Base-by-base conservation (phyloP, 2,888 invertebrate species). In the Ommatoiulus sabulosus region DNA sequence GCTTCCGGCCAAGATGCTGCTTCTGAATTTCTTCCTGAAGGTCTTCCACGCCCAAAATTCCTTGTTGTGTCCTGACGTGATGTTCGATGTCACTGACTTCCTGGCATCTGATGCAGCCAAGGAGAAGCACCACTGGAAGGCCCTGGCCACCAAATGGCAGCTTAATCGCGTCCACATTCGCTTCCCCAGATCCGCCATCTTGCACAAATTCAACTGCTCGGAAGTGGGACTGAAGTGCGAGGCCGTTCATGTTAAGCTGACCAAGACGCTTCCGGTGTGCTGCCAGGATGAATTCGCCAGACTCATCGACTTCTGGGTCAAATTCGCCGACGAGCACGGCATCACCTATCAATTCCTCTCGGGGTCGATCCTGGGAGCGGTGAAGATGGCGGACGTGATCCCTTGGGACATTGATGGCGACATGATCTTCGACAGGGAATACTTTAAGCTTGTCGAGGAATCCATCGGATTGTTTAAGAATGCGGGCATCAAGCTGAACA, bases 331-430 rank as follows among this genome's bases (percentile, higher is more conserved):
- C 17, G 89, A 90, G 15, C 63, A 90, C 8, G 90, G 90, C 10
- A 89, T 91, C 6, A 87, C 91, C 12, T 92, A 92, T 90, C 91
- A 92, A 87, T 88, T 92, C 17, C 91, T 91, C 52, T 91, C 92
- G 20, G 92, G 92, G 3, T 91, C 92, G 2, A 84, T 91, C 7
- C 90, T 92, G 5, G 92, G 92, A 17, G 92, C 92, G 17, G 91
- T 92, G 15, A 92, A 92, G 89, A 90, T 92, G 46, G 89, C 90
- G 44, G 91, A 91, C 87, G 90, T 91, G 86, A 90, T 92, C 35
- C 92, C 92, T 10, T 92, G 92, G 92, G 92, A 92, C 89, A 89
- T 91, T n/a, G 92, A 92, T 90, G 91, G 91, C n/a, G 92, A 92
- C 89, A 89, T 92, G 4, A 89, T 90, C 8, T 91, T 91, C 88